Evolutionary conservation across 2,797 vertebrate species (phyloP).

Genomic region (Protosalanx chinensis): DNA sequence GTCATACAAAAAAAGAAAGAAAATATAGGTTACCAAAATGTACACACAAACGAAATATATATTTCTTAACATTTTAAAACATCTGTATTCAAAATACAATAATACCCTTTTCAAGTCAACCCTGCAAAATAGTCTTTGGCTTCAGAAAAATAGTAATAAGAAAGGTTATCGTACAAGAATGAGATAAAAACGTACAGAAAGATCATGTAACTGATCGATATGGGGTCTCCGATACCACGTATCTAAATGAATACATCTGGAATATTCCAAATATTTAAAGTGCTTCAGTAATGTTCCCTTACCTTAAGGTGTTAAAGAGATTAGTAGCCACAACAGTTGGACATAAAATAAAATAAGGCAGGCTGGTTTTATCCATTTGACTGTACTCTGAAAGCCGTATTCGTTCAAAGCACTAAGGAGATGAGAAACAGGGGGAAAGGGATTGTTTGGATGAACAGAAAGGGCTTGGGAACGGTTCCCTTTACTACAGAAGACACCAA

Average conservation of each 20-base stretch:
- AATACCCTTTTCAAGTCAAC: conserved; percentile 67
- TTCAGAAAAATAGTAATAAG: conserved; percentile 75
- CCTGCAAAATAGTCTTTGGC: conserved; percentile 78
- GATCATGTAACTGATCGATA: conserved; percentile 99
- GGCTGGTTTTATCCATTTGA: conserved; percentile 57
- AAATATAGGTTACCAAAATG: conserved; percentile 57
- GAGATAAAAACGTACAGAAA: conserved; percentile 58
- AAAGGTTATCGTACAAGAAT: conserved; percentile 71
- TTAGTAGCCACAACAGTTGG: conserved; percentile 56
- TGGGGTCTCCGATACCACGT: conserved; percentile 86
- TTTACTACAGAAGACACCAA: conserved; percentile 36
- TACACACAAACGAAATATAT: conserved; percentile 53
- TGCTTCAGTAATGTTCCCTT: conserved; percentile 83
- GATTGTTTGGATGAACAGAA: conserved; percentile 24
- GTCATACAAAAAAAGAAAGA: conserved; percentile 43
- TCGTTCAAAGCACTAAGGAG: conserved; percentile 50
- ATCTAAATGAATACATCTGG: conserved; percentile 88
- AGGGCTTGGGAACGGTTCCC: conserved; percentile 37
- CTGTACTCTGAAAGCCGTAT: conserved; percentile 44
- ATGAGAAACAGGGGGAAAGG: conserved; percentile 38
- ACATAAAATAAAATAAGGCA: conserved; percentile 67
- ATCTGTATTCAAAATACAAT: conserved; percentile 74
- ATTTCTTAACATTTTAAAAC: conserved; percentile 62
- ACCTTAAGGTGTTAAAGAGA: conserved; percentile 65
- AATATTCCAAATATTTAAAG: conserved; percentile 93